Evolutionary conservation across 2,797 vertebrate genomes (phyloP).

Genomic region (Prionace glauca): DNA sequence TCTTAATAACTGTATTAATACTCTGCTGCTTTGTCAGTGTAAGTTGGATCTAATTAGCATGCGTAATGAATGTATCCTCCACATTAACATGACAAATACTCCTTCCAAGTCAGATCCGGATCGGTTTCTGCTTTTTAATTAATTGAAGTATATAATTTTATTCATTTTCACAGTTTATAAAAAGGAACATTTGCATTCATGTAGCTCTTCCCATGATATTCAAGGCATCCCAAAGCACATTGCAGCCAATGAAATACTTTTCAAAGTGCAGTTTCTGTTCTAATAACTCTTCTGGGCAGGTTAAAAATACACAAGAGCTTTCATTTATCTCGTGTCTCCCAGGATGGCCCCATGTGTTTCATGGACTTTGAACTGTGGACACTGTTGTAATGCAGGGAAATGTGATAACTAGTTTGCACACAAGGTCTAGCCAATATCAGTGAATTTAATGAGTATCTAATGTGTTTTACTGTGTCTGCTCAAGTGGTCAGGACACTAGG

Average conservation of each 20-base stretch:
- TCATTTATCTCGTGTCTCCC: not conserved
- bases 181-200: not conserved
- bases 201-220: not conserved
- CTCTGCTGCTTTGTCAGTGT: not conserved
- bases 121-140: not conserved
- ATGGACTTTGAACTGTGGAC: not conserved
- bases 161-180: not conserved
- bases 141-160: not conserved
- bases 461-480: not conserved
- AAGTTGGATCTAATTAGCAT: not conserved
- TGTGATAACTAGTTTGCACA: not conserved
- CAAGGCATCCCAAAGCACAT: not conserved
- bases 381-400: not conserved
- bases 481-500: not conserved
- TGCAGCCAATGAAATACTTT: not conserved
- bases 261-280: not conserved
- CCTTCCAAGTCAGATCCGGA: not conserved
- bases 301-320: too few species aligned
- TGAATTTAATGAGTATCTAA: not conserved
- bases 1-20: not conserved
- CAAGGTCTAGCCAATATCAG: not conserved
- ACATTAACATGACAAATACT: not conserved
- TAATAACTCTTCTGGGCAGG: not conserved
- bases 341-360: not conserved
- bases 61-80: not conserved